Base-by-base conservation (phyloP, 1,140 invertebrate genomes). In the Dysdera silvatica region DNA sequence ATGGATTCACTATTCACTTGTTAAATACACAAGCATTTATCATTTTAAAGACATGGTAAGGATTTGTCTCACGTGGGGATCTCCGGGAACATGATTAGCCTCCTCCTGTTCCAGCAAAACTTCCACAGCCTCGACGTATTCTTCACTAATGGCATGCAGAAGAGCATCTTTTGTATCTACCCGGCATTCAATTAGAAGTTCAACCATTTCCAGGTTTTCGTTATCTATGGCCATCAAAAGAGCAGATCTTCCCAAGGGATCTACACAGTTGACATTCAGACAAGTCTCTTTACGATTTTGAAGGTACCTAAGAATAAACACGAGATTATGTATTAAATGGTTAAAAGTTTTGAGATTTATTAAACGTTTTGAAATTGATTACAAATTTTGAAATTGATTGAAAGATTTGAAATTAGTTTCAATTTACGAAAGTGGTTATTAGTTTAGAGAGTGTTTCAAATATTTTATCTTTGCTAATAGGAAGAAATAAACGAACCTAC, bases 151-250 rank as follows among this genome's bases (percentile, higher is more conserved):
- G 62, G 95, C 95, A 74, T 98, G 94, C 53, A 98, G 80, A 10
- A 98, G 82, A 0, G 94, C 92, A 76, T 98, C 93, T 71, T 91
- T 88, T 0, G 91, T 95, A 75, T 94, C 86, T 31, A 89, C 86
- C 68, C 69, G 84, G 73, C 87, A 83, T 74, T 90, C 87, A 58
- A 99, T 87, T 61, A 99, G 80, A 59, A 98, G 78, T 72, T 97
- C 92, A 14, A 98, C 91, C 94, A 99, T 98, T 78, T 98, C 95
- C 64, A 98, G 82, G 78, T 99, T 98, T 80, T 99, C 95, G 80
- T 97, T 98, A 80, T 99, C 95, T 67, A 99, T 98, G 61, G 95
- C 93, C 89, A 95, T 95, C 51, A 95, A 82, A 5, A 95, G 82
- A 0, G 91, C 92, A 45, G 87, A 89, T 67, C 92, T 80, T 29